Evolutionary conservation across 2,113 vertebrate genomes (phyloP).

Genomic region (Shinisaurus crocodilurus): DNA sequence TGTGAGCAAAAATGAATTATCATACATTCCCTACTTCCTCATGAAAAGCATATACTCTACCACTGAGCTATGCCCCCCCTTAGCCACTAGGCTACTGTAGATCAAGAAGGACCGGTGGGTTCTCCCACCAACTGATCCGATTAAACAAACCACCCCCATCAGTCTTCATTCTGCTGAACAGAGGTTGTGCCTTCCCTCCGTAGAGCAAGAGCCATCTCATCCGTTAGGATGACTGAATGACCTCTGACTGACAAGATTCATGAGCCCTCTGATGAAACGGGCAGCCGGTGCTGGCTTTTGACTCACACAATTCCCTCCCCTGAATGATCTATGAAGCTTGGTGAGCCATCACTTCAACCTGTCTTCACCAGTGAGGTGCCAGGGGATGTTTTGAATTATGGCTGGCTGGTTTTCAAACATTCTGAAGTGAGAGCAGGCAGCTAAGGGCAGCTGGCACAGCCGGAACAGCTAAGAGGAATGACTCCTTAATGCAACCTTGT

Average conservation of each 20-base stretch:
- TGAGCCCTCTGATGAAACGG: background rate
- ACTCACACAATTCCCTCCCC: background rate
- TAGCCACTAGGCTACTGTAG: background rate
- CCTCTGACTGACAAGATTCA: background rate
- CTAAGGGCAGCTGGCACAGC: background rate
- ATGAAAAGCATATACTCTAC: background rate
- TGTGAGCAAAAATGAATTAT: no score
- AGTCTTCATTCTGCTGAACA: background rate
- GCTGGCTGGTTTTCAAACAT: slow-evolving; percentile 12
- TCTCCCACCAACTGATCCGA: background rate
- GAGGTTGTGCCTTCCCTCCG: background rate
- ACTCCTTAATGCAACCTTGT: background rate
- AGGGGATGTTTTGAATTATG: slow-evolving; percentile 26
- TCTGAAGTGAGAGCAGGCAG: slow-evolving; percentile 13
- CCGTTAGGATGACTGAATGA: background rate
- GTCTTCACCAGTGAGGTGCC: background rate
- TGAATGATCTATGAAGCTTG: slow-evolving; percentile 6
- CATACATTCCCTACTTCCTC: background rate
- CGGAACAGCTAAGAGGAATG: background rate
- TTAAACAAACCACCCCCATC: background rate
- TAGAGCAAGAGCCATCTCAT: slow-evolving; percentile 1
- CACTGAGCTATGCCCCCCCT: background rate
- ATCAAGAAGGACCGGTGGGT: background rate
- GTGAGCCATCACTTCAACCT: background rate
- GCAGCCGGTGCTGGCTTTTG: background rate